Evolutionary conservation across 2,888 invertebrate species (phyloP).

Genomic region (Physocephala rufipes): DNA sequence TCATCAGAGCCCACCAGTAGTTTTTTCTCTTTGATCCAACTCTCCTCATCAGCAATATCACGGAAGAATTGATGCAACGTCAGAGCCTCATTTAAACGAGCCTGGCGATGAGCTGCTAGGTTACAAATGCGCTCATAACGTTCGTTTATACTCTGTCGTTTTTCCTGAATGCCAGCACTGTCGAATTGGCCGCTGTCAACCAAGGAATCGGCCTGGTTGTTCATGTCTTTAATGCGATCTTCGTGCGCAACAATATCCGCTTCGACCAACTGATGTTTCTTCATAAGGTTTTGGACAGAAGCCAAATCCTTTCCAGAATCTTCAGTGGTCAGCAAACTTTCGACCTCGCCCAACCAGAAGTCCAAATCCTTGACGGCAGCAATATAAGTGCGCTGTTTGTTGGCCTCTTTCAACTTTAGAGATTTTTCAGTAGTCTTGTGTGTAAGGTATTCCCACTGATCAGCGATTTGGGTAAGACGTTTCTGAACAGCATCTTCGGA

Average conservation of each 20-base stretch:
- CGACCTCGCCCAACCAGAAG: conserved; percentile 99
- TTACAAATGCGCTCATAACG: conserved; percentile 94
- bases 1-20: conserved; percentile 96
- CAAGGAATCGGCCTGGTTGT: conserved; percentile 93
- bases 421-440: conserved; percentile 99
- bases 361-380: conserved; percentile 99
- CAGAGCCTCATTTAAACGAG: conserved; percentile 93
- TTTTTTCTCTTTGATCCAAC: conserved; percentile 99
- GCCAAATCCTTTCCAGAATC: conserved; percentile 98
- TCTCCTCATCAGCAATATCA: conserved; percentile 99
- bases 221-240: conserved; percentile 93
- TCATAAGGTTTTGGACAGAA: conserved; percentile 98
- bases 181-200: conserved; percentile 98
- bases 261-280: conserved; percentile 97
- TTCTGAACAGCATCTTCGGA: conserved; percentile 97
- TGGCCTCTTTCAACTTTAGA: conserved; percentile 97
- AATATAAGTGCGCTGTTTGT: conserved; percentile 98
- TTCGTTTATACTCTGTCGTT: conserved; percentile 95
- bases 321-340: conserved; percentile 92
- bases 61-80: conserved; percentile 99
- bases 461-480: conserved; percentile 87
- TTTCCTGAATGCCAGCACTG: conserved; percentile 93
- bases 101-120: conserved; percentile 90
- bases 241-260: conserved; percentile 98
- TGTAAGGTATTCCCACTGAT: conserved; percentile 98